Base-by-base conservation (phyloP, 2,888 invertebrate genomes). In the Machimus rusticus region DNA sequence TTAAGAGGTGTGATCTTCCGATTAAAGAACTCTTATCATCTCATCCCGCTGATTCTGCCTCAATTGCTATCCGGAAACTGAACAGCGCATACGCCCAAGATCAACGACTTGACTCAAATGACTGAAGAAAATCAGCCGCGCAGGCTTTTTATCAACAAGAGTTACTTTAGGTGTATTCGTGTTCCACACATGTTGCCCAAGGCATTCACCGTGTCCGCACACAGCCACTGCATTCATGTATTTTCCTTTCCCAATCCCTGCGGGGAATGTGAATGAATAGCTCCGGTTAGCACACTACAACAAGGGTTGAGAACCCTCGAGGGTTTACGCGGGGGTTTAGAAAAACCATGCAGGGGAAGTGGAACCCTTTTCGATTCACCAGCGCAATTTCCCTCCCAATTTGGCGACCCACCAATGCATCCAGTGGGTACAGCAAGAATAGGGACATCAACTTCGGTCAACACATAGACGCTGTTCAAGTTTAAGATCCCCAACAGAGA, bases 61-160 rank as follows among this genome's bases (percentile, higher is more conserved):
- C 37, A 34, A 28, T 34, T 66, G 57, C 57, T 34, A 82, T 66
- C 82, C 82, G 82, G 66, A 82, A 82, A 82, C 34, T 57, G 57
- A 76, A 82, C 82, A 55, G 23, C 85, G 74, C 74, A 85, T 46
- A 23, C 51, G 74, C 12, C 57, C 74, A 74, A 74, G 74, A 74
- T 37, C 85, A 74, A 34, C 43, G 39, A 37, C 85, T 85, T 74
- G 51, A 85, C 85, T 85, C 74, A 39, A 85, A 85, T 85, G 74
- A 85, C 85, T 85, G 74, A 85, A 74, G 85, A 85, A 85, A 74
- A 39, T 43, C 16, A 43, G 74, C 31, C 51, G 85, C 85, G 74
- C 82, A 74, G 85, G 46, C 74, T 46, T 85, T 85, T 85, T 85
- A 85, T 85, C 85, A 28, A 74, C 85, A 85, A 43, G 74, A 85